phyloP scores from a whole-genome alignment of 2,797 vertebrate genomes.

The Enteromius radiatus region DNA sequence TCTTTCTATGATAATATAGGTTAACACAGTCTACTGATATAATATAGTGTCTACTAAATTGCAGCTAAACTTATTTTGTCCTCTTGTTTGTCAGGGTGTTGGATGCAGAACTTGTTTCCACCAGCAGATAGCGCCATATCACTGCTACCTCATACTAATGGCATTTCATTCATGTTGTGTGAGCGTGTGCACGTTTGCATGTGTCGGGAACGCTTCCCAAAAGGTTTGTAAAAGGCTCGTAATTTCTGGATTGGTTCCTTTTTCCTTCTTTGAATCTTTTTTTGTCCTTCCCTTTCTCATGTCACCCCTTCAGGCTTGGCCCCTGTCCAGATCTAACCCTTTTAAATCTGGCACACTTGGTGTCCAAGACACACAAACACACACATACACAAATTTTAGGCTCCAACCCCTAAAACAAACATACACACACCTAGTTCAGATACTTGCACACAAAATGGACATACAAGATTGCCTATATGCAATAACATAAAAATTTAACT shows the following conservation, averaged over 20 bases:
- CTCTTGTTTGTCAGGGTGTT: neutral
- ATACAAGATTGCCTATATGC: neutral
- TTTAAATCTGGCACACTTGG: constrained; percentile 24
- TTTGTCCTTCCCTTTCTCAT: constrained; percentile 59
- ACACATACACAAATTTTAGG: neutral
- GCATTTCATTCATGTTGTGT: neutral
- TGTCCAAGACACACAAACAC: constrained; percentile 3
- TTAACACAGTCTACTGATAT: neutral
- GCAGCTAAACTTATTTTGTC: neutral
- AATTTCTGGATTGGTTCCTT: constrained; percentile 46
- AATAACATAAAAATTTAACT: neutral
- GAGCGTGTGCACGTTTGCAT: neutral
- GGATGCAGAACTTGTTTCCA: neutral
- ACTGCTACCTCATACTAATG: neutral
- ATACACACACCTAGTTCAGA: neutral
- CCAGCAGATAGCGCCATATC: constrained; percentile 35
- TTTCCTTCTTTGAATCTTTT: constrained; percentile 52
- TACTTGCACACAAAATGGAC: neutral
- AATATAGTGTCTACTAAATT: neutral
- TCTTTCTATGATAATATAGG: neutral
- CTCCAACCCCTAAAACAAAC: neutral
- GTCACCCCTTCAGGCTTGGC: constrained; percentile 80
- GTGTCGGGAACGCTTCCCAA: constrained; percentile 5
- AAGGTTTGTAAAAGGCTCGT: constrained; percentile 42
- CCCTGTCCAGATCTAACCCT: constrained; percentile 65